Evolutionary conservation across 2,113 vertebrate genomes (phyloP), one percentile per base, ranked within the genome.

Genomic region (Fregata magnificens): DNA sequence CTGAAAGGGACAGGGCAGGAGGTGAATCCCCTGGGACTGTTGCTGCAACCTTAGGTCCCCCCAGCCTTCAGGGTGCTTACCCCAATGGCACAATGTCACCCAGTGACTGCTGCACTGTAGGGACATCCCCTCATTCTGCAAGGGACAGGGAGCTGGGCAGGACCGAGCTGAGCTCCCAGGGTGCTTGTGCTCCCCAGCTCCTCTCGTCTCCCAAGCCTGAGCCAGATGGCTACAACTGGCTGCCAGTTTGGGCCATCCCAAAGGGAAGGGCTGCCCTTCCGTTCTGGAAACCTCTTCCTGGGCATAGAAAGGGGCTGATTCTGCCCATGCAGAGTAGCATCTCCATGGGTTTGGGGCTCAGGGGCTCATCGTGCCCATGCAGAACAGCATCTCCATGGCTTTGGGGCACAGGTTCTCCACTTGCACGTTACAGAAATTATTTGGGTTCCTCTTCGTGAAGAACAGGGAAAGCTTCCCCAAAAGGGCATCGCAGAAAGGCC

Each of bases 1-100:
- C 73, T 3, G 19, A 47, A 19, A 59, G 36, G 26, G 34, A 24
- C 24, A 62, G 40, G 40, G 49, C 22, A 40, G 74, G 74, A 47
- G 45, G 31, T 16, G 34, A 71, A 40, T 10, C 29, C n/a, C 4
- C 15, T 3, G 1, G 9, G 65, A 28, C 22, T 0, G 1, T 32
- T 18, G 44, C 45, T 50, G 8, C 42, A 13, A 10, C 24, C 29
- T 22, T 25, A 8, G 29, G 29, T 59, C 20, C 13, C 24, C 11
- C 7, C 18, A 32, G 7, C 15, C 45, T 78, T 69, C 47, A 47
- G 55, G 56, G 14, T 45, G 14, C 55, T 79, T 53, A 55, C 12
- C 24, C 49, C 12, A 10, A 19, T 2, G 28, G 34, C 65, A 45
- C 16, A 61, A 11, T 0, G 6, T 53, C 47, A 19, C 14, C 40